Evolutionary conservation across 1,140 invertebrate species (phyloP).

Genomic region (Venustaconcha ellipsiformis): DNA sequence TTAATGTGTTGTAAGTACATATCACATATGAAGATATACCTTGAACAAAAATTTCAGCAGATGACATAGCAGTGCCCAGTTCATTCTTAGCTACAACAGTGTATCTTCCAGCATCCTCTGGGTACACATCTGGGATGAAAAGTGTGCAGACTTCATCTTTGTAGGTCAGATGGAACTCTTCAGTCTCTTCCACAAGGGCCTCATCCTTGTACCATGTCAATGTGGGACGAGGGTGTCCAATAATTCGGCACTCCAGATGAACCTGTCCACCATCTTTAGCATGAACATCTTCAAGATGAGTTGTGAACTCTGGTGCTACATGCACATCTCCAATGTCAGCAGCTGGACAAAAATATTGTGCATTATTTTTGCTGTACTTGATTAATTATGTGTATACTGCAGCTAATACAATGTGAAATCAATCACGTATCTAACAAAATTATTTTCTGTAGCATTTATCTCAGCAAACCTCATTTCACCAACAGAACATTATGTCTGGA

Average conservation of each 20-base stretch:
- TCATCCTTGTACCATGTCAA: slow-evolving; percentile 74
- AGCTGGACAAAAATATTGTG: slow-evolving; percentile 31
- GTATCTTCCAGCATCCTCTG: slow-evolving; percentile 94
- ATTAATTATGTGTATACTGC: too few species aligned
- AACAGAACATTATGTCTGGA: too few species aligned
- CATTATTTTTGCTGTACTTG: background rate
- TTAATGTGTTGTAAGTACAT: too few species aligned
- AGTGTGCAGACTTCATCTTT: slow-evolving; percentile 57
- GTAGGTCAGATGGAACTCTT: slow-evolving; percentile 68
- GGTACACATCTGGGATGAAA: slow-evolving; percentile 95
- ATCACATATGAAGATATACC: slow-evolving; percentile 34
- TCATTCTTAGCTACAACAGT: slow-evolving; percentile 91
- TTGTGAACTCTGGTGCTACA: slow-evolving; percentile 51
- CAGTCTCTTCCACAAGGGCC: slow-evolving; percentile 74
- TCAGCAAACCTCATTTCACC: too few species aligned
- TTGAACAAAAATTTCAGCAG: slow-evolving; percentile 59
- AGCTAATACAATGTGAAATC: too few species aligned
- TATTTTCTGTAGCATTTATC: too few species aligned
- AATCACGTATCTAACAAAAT: too few species aligned
- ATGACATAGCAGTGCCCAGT: slow-evolving; percentile 80
- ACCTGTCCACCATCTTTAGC: slow-evolving; percentile 58
- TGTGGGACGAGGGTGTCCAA: slow-evolving; percentile 55
- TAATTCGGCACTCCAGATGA: slow-evolving; percentile 49
- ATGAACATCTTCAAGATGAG: slow-evolving; percentile 40
- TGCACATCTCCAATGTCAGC: slow-evolving; percentile 44